Evolutionary conservation across 2,797 vertebrate genomes (phyloP).

Genomic region (Coreius guichenoti): DNA sequence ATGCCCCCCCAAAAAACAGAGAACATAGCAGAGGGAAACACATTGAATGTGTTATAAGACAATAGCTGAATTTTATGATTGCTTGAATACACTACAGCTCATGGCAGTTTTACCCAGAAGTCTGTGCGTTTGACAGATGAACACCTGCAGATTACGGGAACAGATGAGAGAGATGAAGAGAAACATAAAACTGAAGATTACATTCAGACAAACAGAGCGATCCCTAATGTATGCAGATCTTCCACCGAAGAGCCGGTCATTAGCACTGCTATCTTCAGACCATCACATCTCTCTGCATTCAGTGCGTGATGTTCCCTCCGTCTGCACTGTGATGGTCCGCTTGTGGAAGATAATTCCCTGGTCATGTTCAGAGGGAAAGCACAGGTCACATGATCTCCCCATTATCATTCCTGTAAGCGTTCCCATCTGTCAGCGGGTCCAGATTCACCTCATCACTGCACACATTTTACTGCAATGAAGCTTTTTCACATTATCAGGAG

Average conservation of each 20-base stretch:
- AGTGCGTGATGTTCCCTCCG: conserved; percentile 63
- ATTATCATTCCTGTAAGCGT: conserved; percentile 54
- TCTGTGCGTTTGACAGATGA: too few relatives aligned
- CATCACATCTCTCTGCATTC: conserved; percentile 55
- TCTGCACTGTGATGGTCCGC: conserved; percentile 74
- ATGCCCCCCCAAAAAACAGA: too few relatives aligned
- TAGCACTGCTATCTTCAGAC: conserved; percentile 62
- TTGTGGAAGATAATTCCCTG: conserved; percentile 63
- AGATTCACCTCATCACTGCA: background rate
- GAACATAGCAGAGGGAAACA: background rate
- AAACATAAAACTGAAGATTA: background rate
- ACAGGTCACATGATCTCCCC: conserved; percentile 36
- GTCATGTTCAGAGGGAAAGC: conserved; percentile 42
- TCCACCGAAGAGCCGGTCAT: conserved; percentile 39
- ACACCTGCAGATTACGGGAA: background rate
- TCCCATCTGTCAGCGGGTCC: conserved; percentile 53
- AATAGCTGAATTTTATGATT: too few relatives aligned
- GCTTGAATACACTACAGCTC: background rate
- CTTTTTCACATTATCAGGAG: background rate
- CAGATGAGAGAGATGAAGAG: background rate
- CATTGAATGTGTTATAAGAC: background rate
- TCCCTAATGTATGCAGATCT: conserved; percentile 26
- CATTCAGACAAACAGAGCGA: background rate
- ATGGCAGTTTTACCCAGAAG: background rate
- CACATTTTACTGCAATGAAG: background rate